Evolutionary conservation across 2,113 vertebrate species (phyloP).

Genomic region (Ariopsis seemanni): DNA sequence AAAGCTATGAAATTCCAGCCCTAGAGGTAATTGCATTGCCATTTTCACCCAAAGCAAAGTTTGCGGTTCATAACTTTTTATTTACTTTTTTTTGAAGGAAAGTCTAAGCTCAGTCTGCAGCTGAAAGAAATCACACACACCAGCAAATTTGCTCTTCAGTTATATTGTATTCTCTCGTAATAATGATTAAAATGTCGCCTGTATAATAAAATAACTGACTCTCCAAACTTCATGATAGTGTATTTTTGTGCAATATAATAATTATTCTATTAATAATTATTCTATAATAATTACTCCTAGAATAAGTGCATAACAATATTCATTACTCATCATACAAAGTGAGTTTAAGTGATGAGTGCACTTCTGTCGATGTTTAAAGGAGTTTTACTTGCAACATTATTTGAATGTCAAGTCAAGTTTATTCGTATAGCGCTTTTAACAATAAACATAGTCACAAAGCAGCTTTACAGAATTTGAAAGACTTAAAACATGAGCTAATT

Average conservation of each 20-base stretch:
- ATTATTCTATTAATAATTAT: too few species aligned
- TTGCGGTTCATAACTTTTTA: constrained; percentile 1
- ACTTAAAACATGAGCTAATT: too few species aligned
- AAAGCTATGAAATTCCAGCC: neutral
- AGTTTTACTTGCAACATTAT: neutral
- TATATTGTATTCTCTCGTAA: neutral
- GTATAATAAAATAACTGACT: neutral
- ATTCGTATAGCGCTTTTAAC: too few species aligned
- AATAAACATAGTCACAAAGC: too few species aligned
- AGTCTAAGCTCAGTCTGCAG: neutral
- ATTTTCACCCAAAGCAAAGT: constrained; percentile 10
- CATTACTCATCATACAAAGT: neutral
- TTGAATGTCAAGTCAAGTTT: neutral
- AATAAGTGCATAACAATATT: neutral
- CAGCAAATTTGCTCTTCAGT: constrained; percentile 8
- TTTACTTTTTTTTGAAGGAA: constrained; percentile 1
- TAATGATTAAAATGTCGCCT: constrained; percentile 9
- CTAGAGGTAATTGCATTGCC: constrained; percentile 11
- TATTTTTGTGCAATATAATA: neutral
- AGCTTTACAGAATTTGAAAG: too few species aligned
- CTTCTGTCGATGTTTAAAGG: neutral
- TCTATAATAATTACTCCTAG: neutral
- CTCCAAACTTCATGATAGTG: neutral
- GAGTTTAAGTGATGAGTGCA: neutral
- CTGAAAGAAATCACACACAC: neutral